Conservation (phyloP, 1,140 invertebrate species). For the Uloborus diversus region DNA sequence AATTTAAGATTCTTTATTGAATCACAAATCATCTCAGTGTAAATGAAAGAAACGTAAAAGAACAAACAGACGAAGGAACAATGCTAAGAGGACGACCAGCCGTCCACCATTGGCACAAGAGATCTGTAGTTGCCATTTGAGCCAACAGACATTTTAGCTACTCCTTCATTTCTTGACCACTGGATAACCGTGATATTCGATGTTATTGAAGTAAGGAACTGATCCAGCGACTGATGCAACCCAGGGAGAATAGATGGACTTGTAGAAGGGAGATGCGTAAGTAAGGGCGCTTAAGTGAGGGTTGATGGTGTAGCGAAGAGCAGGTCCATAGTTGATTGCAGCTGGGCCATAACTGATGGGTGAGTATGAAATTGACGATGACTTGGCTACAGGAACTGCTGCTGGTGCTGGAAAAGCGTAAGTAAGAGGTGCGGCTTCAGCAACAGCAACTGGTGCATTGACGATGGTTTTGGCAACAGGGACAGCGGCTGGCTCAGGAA, state of each 20-base stretch:
- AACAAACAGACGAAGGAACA: too few relatives aligned
- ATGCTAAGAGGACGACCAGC: too few relatives aligned
- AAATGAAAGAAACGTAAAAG: too few relatives aligned
- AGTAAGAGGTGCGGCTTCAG: neutral
- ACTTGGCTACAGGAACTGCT: slow-evolving; percentile 34
- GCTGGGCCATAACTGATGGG: neutral
- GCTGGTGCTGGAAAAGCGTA: neutral
- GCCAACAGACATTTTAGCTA: too few relatives aligned
- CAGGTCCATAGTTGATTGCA: slow-evolving; percentile 19
- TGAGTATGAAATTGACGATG: slow-evolving; percentile 6
- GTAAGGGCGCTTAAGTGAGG: neutral
- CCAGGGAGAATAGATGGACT: slow-evolving; percentile 26
- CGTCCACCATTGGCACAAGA: too few relatives aligned
- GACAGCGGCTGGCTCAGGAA: slow-evolving; percentile 62
- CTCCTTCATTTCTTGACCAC: slow-evolving; percentile 48
- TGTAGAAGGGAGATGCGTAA: slow-evolving; percentile 12
- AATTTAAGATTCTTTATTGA: too few relatives aligned
- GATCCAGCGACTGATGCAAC: slow-evolving; percentile 40
- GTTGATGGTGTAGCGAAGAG: slow-evolving; percentile 5
- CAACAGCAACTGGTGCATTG: neutral
- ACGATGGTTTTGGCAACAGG: slow-evolving; percentile 5
- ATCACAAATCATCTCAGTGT: too few relatives aligned
- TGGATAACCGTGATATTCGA: slow-evolving; percentile 47
- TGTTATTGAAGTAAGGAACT: slow-evolving; percentile 45
- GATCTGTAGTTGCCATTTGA: too few relatives aligned